Base-by-base conservation (phyloP, 2,888 invertebrate species). In the Heliconius cydno region DNA sequence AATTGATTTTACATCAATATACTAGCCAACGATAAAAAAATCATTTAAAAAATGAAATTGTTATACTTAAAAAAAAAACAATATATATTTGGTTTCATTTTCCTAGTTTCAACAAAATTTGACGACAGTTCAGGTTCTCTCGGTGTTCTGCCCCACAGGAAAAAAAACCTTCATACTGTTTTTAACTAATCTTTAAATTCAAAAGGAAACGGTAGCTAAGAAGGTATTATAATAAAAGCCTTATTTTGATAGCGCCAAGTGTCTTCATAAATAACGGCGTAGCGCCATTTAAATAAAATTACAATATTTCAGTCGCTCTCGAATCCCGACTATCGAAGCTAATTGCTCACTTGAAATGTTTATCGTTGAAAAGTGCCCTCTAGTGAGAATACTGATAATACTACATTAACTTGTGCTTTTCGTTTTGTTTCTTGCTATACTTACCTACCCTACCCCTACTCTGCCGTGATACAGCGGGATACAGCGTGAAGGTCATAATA, bases 271-370 rank as follows among this genome's bases (percentile, higher is more conserved):
- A 75, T 75, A 75, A 75, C 25, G 41, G 57, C 3, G 7, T 73
- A 34, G 34, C 72, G n/a, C 30, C 28, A 65, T 75, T 65, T 75
- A 65, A 75, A 75, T 75, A 75, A 75, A 75, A 75, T 75, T 75
- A 75, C 65, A 75, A 75, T 75, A 75, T 75, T 75, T 75, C 65
- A 65, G 19, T 65, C 22, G 46, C 75, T 63, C 63, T 65, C 28
- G 65, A 75, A 75, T 65, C 75, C 72, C 28, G 12, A 52, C 65
- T 38, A 63, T 65, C 38, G 74, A 57, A 75, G 41, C 41, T 75
- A 75, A 75, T 65, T 75, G 28, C 65, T 75, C 74, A 41, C 74
- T 75, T 65, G 41, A 65, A 75, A 75, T 75, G 65, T 65, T 65
- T 75, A 75, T 75, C 46, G 12, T 13, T 19, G 10, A 19, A 41